Conservation (phyloP, 2,113 vertebrate species). For the Misgurnus mizolepis region DNA sequence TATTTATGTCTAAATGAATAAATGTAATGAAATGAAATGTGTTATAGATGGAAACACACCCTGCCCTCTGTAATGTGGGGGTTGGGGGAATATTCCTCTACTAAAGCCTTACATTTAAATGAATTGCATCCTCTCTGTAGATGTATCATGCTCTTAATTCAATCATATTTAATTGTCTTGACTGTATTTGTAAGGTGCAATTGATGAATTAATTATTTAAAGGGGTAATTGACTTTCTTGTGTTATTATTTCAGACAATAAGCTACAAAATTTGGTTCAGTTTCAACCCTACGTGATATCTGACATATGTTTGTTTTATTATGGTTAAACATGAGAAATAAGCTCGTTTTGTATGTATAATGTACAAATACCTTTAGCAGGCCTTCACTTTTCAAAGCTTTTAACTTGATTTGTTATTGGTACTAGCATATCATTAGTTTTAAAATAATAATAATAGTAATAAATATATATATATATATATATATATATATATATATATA, state of each 20-base stretch:
- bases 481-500: no score
- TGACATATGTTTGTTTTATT: neutral
- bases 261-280: neutral
- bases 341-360: neutral
- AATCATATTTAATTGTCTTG: neutral
- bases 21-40: neutral
- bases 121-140: neutral
- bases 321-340: neutral
- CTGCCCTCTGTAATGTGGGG: conserved; percentile 3
- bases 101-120: conserved; percentile 1
- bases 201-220: neutral
- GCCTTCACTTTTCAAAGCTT: neutral
- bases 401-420: no score
- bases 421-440: no score
- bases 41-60: conserved; percentile 31
- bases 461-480: neutral
- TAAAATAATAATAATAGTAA: no score
- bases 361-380: neutral
- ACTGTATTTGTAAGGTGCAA: neutral
- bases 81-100: conserved; percentile 29
- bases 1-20: neutral
- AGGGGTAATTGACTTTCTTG: neutral
- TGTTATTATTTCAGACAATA: neutral
- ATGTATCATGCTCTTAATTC: neutral
- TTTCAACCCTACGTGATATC: neutral